phyloP scores from a whole-genome alignment of 2,113 vertebrate species.

The Baryphthengus martii region DNA sequence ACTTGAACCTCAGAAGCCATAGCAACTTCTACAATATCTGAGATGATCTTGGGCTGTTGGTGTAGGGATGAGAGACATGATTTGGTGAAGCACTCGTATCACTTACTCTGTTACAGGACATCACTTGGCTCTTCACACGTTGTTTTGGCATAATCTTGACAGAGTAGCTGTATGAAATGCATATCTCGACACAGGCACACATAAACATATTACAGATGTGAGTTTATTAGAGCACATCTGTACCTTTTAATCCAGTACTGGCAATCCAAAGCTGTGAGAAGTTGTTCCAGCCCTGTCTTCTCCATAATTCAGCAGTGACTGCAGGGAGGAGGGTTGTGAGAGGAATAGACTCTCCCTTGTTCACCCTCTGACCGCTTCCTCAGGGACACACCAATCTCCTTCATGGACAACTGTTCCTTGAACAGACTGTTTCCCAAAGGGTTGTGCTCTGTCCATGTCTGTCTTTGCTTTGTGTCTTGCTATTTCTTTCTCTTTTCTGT shows the following conservation, averaged over 20 bases:
- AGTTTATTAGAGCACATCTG: slow-evolving; percentile 37
- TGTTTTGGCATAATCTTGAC: slow-evolving; percentile 58
- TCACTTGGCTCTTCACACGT: slow-evolving; percentile 38
- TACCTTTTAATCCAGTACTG: slow-evolving; percentile 38
- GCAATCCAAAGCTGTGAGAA: not conserved
- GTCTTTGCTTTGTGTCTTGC: not conserved
- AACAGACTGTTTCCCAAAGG: not conserved
- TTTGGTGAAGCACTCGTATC: not conserved
- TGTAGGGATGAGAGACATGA: not conserved
- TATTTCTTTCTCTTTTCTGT: not conserved
- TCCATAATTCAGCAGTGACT: not conserved
- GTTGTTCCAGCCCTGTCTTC: not conserved
- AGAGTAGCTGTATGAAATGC: slow-evolving; percentile 29
- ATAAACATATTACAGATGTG: slow-evolving; percentile 53
- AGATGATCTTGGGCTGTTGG: not conserved
- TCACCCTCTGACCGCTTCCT: not conserved
- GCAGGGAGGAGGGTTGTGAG: not conserved
- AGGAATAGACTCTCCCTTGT: not conserved
- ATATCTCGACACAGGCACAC: not conserved
- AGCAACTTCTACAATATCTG: not conserved
- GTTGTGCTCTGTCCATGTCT: not conserved
- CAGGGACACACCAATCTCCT: not conserved
- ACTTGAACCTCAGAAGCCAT: not conserved
- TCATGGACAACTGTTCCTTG: not conserved
- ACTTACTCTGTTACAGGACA: not conserved